These are phyloP conservation scores for Strigamia transsilvanica DNA, from an alignment of 2,888 invertebrate genomes.

Conservation along the genomic window DNA sequence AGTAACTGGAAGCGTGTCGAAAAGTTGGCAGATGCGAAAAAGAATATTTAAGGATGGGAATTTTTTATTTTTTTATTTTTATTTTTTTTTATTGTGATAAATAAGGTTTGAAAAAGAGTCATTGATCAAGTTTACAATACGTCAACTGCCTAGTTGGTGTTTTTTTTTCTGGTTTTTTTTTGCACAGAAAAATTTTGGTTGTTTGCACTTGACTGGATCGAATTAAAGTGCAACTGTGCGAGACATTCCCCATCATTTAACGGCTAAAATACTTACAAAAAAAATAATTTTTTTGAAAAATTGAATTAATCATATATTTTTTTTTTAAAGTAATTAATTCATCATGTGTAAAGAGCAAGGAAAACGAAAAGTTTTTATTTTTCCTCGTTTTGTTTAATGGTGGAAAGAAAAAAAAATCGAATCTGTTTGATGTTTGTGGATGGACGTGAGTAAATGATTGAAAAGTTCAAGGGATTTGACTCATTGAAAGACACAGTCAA, in stretches of 20 bases:
- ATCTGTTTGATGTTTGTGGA: neutral
- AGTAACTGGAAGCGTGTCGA: neutral
- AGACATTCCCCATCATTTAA: constrained; percentile 44
- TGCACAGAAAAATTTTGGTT: constrained; percentile 35
- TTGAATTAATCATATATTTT: neutral
- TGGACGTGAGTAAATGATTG: neutral
- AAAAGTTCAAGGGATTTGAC: constrained; percentile 8
- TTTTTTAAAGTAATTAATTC: neutral
- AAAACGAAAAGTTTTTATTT: too few species aligned
- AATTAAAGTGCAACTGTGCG: constrained; percentile 31
- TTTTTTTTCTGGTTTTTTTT: constrained; percentile 10
- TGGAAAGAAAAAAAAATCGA: neutral
- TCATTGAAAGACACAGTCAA: constrained; percentile 10
- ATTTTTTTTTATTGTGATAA: constrained; percentile 14
- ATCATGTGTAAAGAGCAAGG: neutral
- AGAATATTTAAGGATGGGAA: neutral
- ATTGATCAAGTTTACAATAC: constrained; percentile 32
- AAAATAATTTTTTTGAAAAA: neutral
- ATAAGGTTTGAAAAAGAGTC: constrained; percentile 42
- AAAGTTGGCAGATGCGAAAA: neutral
- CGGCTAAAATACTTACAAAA: neutral
- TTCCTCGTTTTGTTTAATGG: too few species aligned
- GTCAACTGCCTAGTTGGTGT: neutral
- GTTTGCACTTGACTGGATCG: constrained; percentile 32
- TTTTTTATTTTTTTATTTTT: neutral